Base-by-base conservation (phyloP, 1,140 invertebrate species). In the Nasonia vitripennis region DNA sequence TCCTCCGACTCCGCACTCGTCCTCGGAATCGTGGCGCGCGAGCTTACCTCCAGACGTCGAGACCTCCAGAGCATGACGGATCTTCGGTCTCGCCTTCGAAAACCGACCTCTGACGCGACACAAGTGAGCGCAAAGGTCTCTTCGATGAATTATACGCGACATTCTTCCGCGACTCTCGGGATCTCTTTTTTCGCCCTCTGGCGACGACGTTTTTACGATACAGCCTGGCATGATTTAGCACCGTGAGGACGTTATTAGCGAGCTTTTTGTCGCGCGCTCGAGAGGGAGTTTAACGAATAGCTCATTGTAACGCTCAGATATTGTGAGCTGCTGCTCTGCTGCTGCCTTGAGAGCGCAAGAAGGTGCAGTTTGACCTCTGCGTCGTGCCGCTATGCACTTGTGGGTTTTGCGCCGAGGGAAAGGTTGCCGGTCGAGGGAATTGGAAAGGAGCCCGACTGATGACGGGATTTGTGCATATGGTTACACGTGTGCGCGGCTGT, bases 311-410 rank as follows among this genome's bases (percentile, higher is more conserved):
- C 9, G 68, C 55, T 62, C 7, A n/a, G 68, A 34, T 34, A 31
- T 71, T 10, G 31, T 71, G 27, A 27, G 68, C 68, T 27, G 68
- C 68, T 1, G 41, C n/a, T 27, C 27, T 7, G 55, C 55, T 62
- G 55, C 55, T 62, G 17, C 17, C 55, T 62, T 62, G 17, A 62
- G 41, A 62, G 41, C 9, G 41, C 74, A 77, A 77, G 41, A 77
- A 77, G 74, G 74, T 51, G 74, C 45, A 77, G 74, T 48, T 77
- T 48, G 37, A 51, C 74, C 37, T 77, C 74, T 20, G 31, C 17
- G 37, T 45, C 31, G 45, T 77, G 74, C 55, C 17, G 68, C 68
- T 71, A 37, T 37, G 27, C 68, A 34, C 31, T 71, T 34, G 68
- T 34, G 27, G 23, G 68, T 31, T 71, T 31, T 71, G 31, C 68